These are phyloP conservation scores for Tigriopus japonicus DNA, from an alignment of 1,140 invertebrate species.

Conservation along the genomic window DNA sequence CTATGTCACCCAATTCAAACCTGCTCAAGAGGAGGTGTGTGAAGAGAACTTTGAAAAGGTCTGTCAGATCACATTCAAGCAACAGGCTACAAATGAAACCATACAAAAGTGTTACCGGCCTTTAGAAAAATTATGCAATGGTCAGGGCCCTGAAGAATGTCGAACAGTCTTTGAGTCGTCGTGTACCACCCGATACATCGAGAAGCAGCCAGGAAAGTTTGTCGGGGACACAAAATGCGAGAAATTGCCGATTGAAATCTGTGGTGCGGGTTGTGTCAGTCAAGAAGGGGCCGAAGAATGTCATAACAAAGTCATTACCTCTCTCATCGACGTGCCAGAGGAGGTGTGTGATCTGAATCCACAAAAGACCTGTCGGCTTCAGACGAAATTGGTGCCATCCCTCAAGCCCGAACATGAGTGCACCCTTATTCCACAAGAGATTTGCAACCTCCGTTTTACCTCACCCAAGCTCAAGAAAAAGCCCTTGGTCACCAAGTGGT, in stretches of 20 bases:
- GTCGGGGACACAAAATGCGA: slow-evolving; percentile 14
- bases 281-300: slow-evolving; percentile 6
- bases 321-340: slow-evolving; percentile 12
- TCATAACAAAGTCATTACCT: slow-evolving; percentile 5
- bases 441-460: slow-evolving; percentile 7
- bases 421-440: slow-evolving; percentile 9
- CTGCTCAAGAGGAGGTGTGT: slow-evolving; percentile 14
- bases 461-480: background rate
- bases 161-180: slow-evolving; percentile 8
- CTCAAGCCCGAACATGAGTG: slow-evolving; percentile 12
- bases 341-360: slow-evolving; percentile 15
- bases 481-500: slow-evolving; percentile 10
- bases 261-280: slow-evolving; percentile 6
- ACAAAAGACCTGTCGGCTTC: slow-evolving; percentile 8
- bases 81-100: slow-evolving; percentile 8
- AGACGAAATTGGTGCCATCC: slow-evolving; percentile 10
- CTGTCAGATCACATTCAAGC: slow-evolving; percentile 15
- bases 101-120: slow-evolving; percentile 11
- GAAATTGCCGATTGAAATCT: slow-evolving; percentile 11
- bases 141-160: slow-evolving; percentile 9
- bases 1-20: slow-evolving; percentile 10
- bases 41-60: slow-evolving; percentile 15
- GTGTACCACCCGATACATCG: slow-evolving; percentile 10
- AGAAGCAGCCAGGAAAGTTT: slow-evolving; percentile 11
- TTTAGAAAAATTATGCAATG: slow-evolving; percentile 3